Base-by-base conservation (phyloP, 2,888 invertebrate species). In the Scotopteryx bipunctaria region DNA sequence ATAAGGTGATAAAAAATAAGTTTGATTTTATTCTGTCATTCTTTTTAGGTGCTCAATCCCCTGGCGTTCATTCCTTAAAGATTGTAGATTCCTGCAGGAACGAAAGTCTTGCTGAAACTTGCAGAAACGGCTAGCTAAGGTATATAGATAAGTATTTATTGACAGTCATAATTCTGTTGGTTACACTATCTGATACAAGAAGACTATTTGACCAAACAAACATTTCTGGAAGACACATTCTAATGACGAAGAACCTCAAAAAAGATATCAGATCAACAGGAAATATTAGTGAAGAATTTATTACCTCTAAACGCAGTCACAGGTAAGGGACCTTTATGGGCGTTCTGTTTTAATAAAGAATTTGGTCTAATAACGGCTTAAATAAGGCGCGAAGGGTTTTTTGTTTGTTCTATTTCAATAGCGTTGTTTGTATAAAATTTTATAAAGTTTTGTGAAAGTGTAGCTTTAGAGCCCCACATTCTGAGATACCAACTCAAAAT, bases 341-440 rank as follows among this genome's bases (percentile, higher is more conserved):
- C 69, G 77, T 70, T 54, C 27, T 81, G 76, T 83, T 82, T 83
- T 81, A 83, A 80, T 81, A 82, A 75, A 69, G 52, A 71, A 79
- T 77, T 76, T 79, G 72, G 64, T 64, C 69, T 65, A 74, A 78
- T 79, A 81, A 78, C 69, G 67, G 64, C 57, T 64, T 56, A 71
- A 76, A 82, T 79, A 75, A 73, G 78, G 84, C 82, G 84, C 76
- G 80, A 85, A 79, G 61, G n/a, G 66, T 68, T 77, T 52, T 83
- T 79, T 79, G 61, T 76, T 67, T 71, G 68, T 70, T 70, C 76
- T 71, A 68, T 70, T 27, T 13, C 17, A 74, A 71, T 73, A 67
- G 68, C 65, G 25, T 61, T 72, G 69, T 81, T 74, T 78, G 67
- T 73, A 68, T 76, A 64, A 55, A 59, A 69, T 66, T 74, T 73